These are phyloP conservation scores for Coleophora flavipennella DNA, from an alignment of 2,888 invertebrate species.

Conservation along the genomic window DNA sequence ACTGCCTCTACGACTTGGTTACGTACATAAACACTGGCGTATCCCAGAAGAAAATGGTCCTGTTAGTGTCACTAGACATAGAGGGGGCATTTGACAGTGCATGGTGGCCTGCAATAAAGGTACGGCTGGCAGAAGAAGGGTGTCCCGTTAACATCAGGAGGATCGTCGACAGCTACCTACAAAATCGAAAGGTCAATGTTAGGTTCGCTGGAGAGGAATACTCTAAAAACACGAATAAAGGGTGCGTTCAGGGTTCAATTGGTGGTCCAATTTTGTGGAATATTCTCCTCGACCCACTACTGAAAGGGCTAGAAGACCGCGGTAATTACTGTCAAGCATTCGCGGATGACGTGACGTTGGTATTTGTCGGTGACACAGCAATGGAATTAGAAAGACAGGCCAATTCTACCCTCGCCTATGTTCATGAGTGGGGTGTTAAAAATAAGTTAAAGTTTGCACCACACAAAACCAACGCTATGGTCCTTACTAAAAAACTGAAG, in stretches of 20 bases:
- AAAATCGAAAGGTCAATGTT: not conserved
- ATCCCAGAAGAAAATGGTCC: slow-evolving; percentile 1
- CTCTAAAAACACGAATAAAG: not conserved
- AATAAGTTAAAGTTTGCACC: slow-evolving; percentile 11
- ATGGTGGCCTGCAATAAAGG: slow-evolving; percentile 10
- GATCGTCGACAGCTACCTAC: slow-evolving; percentile 7
- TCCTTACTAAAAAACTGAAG: slow-evolving; percentile 7
- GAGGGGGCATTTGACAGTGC: slow-evolving; percentile 10
- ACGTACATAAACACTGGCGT: not conserved
- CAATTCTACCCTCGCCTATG: slow-evolving; percentile 6
- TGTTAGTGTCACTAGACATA: slow-evolving; percentile 10
- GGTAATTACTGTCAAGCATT: slow-evolving; percentile 9
- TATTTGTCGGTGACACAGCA: slow-evolving; percentile 6
- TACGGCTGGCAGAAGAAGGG: slow-evolving; percentile 5
- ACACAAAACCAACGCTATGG: slow-evolving; percentile 10
- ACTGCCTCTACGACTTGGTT: slow-evolving; percentile 4
- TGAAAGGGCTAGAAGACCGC: not conserved
- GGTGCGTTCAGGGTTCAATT: slow-evolving; percentile 13
- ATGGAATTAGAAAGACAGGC: slow-evolving; percentile 4
- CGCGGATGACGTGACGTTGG: slow-evolving; percentile 9
- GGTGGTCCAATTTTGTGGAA: slow-evolving; percentile 14
- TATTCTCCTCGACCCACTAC: slow-evolving; percentile 8
- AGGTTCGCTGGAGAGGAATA: not conserved
- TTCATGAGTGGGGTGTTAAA: slow-evolving; percentile 10
- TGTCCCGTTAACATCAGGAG: slow-evolving; percentile 7